Evolutionary conservation across 2,888 invertebrate species (phyloP).

Genomic region (Quadroppia sp.): DNA sequence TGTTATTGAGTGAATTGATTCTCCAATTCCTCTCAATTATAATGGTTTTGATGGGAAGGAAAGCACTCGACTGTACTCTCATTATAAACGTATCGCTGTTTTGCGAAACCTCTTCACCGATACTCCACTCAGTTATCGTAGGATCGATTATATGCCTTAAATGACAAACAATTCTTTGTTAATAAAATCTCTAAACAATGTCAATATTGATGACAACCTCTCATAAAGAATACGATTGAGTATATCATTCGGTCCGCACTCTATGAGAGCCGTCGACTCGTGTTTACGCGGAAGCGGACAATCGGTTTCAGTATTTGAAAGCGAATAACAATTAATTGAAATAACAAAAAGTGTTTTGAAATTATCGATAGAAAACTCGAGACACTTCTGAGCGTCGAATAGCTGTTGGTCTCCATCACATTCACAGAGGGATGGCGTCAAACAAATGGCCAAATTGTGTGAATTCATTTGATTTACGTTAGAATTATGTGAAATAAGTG

Average conservation of each 20-base stretch:
- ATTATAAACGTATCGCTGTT: conserved; percentile 36
- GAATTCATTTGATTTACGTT: conserved; percentile 43
- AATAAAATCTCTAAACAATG: not conserved
- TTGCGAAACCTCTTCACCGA: conserved; percentile 26
- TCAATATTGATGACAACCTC: conserved; percentile 27
- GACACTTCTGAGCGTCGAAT: conserved; percentile 43
- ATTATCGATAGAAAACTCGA: conserved; percentile 44
- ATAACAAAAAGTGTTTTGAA: conserved; percentile 35
- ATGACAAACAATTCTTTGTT: not conserved
- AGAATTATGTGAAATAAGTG: conserved; percentile 36
- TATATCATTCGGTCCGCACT: conserved; percentile 42
- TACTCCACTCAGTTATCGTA: conserved; percentile 40
- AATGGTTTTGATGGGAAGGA: conserved; percentile 38
- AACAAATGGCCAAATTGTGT: conserved; percentile 45
- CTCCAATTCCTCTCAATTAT: conserved; percentile 35
- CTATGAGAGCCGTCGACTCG: conserved; percentile 37
- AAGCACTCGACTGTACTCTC: conserved; percentile 41
- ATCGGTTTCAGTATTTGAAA: not conserved
- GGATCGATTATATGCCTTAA: conserved; percentile 42
- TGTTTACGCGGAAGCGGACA: conserved; percentile 23
- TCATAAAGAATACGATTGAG: conserved; percentile 43
- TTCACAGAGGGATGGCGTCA: conserved; percentile 43
- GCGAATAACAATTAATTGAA: conserved; percentile 21
- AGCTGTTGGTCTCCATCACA: conserved; percentile 41
- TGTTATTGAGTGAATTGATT: conserved; percentile 22